Evolutionary conservation across 2,797 vertebrate genomes (phyloP).

Genomic region (Aselliscus stoliczkanus): DNA sequence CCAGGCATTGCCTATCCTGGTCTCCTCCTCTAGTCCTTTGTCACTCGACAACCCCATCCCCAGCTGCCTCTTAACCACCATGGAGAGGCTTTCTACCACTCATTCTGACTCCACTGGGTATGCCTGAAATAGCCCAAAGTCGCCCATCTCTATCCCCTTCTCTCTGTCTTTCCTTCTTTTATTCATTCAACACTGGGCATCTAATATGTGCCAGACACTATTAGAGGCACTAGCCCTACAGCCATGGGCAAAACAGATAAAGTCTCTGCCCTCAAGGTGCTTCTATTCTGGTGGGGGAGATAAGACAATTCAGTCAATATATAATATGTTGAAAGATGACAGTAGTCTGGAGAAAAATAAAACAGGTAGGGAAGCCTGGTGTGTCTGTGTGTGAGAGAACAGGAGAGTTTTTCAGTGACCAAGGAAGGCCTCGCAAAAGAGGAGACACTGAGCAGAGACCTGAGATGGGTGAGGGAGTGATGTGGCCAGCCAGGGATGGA

Average conservation of each 20-base stretch:
- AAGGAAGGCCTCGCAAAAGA: background rate
- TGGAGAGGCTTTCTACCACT: background rate
- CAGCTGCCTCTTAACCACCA: background rate
- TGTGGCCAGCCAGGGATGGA: fast-evolving
- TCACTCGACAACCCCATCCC: background rate
- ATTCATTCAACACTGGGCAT: background rate
- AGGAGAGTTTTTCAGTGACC: background rate
- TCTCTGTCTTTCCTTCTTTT: background rate
- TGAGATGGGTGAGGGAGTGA: background rate
- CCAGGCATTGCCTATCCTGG: fast-evolving
- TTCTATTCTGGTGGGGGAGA: background rate
- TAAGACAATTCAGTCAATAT: background rate
- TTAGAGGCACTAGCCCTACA: background rate
- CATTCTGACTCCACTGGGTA: background rate
- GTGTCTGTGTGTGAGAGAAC: fast-evolving
- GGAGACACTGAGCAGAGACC: fast-evolving
- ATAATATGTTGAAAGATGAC: no score
- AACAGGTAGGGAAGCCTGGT: no score
- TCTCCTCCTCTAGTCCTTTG: background rate
- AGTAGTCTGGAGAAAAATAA: background rate
- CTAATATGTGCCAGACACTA: background rate
- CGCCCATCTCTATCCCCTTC: no score
- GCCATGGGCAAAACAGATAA: background rate
- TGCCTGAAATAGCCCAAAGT: background rate
- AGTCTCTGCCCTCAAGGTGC: background rate